Evolutionary conservation across 2,888 invertebrate genomes (phyloP).

Genomic region (Platerodrilus igneus): DNA sequence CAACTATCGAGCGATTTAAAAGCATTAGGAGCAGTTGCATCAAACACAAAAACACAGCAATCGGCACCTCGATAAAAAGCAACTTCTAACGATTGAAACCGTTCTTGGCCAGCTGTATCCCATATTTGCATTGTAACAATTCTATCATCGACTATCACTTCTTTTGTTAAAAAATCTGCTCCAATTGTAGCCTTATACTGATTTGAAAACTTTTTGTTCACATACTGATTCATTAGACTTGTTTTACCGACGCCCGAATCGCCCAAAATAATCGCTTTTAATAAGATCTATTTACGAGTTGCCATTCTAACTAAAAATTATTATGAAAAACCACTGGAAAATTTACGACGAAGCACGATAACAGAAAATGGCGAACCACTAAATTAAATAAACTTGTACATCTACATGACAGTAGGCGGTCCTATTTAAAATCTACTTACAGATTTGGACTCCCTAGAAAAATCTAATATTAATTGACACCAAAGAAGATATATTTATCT

Average conservation of each 20-base stretch:
- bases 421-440: too few species aligned
- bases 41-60: conserved; percentile 98
- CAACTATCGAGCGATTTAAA: conserved; percentile 99
- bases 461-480: too few species aligned
- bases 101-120: conserved; percentile 99
- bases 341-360: too few species aligned
- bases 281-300: conserved; percentile 89
- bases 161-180: conserved; percentile 99
- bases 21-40: conserved; percentile 96
- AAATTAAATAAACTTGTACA: too few species aligned
- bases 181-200: conserved; percentile 99
- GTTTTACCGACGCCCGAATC: conserved; percentile 99
- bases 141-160: conserved; percentile 97
- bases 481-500: too few species aligned
- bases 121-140: conserved; percentile 99
- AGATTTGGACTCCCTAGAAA: too few species aligned
- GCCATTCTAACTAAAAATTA: too few species aligned
- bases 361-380: too few species aligned
- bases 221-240: conserved; percentile 99
- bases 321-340: too few species aligned
- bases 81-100: conserved; percentile 97
- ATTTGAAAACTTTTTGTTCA: conserved; percentile 99
- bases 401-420: too few species aligned
- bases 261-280: conserved; percentile 97
- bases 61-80: conserved; percentile 99